Evolutionary conservation across 2,113 vertebrate genomes (phyloP), one percentile per base, ranked within the genome.

Genomic region (Otis tarda): DNA sequence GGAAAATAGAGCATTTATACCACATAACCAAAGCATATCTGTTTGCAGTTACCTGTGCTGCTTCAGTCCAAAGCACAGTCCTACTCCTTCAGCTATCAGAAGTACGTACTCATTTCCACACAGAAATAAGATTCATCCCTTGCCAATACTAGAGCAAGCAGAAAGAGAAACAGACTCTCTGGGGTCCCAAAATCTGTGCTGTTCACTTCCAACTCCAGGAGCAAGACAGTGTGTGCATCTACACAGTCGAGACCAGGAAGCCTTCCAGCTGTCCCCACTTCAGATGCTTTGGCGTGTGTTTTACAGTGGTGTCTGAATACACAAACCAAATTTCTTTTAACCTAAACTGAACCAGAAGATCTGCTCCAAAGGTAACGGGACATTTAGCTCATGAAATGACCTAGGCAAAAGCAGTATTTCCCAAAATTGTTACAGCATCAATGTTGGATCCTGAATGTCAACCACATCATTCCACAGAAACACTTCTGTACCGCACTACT

Each of bases 151-250:
- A 23, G 0, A 63, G 7, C 8, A 14, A 31, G 14, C 0, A 81
- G 33, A 86, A 89, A 28, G 21, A 68, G 14, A 81, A 91, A 30
- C 28, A 55, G 49, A 55, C 13, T 47, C 35, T 39, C 9, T 52
- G 27, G 17, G 31, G 4, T 68, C 31, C 14, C 14, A 79, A 33
- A 59, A 28, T 59, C 45, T 25, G 18, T 7, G 5, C 18, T 18
- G 37, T 47, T 19, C 49, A 12, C 35, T 65, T 74, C 25, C 7
- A 74, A 7, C 21, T 84, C 64, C 69, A 81, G 73, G 39, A 90
- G 41, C 0, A 0, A 87, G 47, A 43, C 12, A 43, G 53, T 0
- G 17, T 0, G 0, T 30, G 12, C 24, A 64, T 10, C 49, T 56
- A 71, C 11, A 59, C 7, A 37, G 39, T 22, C 41, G 39, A 41